Evolutionary conservation across 2,888 invertebrate species (phyloP).

Genomic region (Sycophila texana): DNA sequence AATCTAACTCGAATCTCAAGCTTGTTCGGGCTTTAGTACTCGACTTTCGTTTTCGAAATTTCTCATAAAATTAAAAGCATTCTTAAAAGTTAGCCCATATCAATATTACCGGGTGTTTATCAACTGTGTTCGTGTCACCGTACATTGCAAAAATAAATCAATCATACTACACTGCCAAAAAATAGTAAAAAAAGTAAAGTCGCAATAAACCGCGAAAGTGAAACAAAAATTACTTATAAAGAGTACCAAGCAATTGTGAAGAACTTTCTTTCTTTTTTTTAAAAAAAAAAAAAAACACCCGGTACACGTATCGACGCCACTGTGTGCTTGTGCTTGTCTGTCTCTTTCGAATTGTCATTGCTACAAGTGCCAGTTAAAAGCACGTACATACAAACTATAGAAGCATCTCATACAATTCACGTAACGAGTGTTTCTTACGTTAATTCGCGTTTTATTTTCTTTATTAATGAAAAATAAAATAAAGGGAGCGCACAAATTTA

Average conservation of each 20-base stretch:
- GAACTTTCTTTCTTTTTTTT: not conserved
- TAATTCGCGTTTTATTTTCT: conserved; percentile 14
- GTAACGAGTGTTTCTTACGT: conserved; percentile 32
- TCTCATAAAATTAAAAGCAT: conserved; percentile 46
- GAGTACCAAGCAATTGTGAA: too few species aligned
- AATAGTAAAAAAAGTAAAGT: conserved; percentile 43
- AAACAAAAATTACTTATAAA: conserved; percentile 40
- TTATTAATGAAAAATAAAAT: conserved; percentile 42
- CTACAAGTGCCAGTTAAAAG: conserved; percentile 48
- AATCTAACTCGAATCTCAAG: conserved; percentile 68
- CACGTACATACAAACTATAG: conserved; percentile 37
- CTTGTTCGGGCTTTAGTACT: conserved; percentile 73
- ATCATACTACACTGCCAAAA: conserved; percentile 18
- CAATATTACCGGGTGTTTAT: conserved; percentile 75
- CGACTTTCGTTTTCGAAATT: conserved; percentile 68
- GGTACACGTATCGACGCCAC: conserved; percentile 73
- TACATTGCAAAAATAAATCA: conserved; percentile 27
- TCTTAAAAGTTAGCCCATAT: conserved; percentile 68
- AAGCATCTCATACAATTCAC: conserved; percentile 33
- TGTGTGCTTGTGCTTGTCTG: conserved; percentile 75
- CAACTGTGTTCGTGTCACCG: conserved; percentile 53
- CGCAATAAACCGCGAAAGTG: conserved; percentile 1
- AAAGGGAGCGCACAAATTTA: conserved; percentile 42
- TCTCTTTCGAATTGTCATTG: conserved; percentile 62
- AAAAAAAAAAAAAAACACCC: conserved; percentile 70